phyloP scores from a whole-genome alignment of 2,797 vertebrate species.

The Crypturellus tataupa region DNA sequence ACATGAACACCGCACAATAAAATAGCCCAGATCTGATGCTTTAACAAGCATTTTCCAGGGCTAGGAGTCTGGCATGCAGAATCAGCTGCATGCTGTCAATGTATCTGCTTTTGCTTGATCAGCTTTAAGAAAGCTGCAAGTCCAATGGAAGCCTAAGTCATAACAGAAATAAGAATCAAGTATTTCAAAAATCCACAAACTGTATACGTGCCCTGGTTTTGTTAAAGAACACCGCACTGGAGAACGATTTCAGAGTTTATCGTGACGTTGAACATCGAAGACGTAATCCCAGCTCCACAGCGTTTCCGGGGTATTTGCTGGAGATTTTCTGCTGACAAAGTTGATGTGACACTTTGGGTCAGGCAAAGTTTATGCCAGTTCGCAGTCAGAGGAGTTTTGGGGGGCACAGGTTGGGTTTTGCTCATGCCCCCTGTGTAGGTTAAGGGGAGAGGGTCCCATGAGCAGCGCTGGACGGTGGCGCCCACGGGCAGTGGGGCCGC shows the following conservation, averaged over 20 bases:
- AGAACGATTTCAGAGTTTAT: background rate
- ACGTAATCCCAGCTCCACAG: background rate
- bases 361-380: too few species aligned
- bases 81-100: background rate
- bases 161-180: background rate
- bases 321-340: background rate
- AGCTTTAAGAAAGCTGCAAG: background rate
- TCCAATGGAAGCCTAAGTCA: background rate
- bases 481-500: background rate
- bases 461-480: too few species aligned
- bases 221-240: background rate
- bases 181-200: background rate
- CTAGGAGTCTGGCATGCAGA: background rate
- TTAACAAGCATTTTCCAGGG: background rate
- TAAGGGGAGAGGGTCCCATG: too few species aligned
- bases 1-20: background rate
- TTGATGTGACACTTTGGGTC: too few species aligned
- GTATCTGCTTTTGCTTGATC: background rate
- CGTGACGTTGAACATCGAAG: too few species aligned
- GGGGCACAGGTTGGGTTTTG: too few species aligned
- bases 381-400: too few species aligned
- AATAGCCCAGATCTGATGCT: accelerated
- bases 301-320: background rate
- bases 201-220: background rate
- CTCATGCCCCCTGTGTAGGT: too few species aligned